These are phyloP conservation scores for Danio albolineatus DNA, from an alignment of 2,797 vertebrate genomes.

Conservation along the genomic window DNA sequence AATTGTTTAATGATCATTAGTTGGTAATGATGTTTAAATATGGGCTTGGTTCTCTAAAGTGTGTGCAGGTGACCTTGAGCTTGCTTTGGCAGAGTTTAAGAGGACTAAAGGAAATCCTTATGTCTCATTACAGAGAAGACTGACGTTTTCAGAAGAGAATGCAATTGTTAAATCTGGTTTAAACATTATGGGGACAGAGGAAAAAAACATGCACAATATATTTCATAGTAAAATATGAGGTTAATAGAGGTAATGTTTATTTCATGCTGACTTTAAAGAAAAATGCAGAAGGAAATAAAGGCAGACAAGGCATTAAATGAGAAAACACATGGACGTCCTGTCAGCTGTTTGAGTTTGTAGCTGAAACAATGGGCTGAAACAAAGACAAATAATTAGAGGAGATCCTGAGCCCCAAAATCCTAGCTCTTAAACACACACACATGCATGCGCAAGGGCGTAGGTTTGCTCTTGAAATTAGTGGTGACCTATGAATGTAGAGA, in stretches of 20 bases:
- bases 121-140: not conserved
- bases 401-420: conserved; percentile 4
- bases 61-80: not conserved
- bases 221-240: too few species aligned
- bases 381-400: conserved; percentile 23
- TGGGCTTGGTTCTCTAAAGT: not conserved
- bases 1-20: too few species aligned
- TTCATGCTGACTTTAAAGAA: not conserved
- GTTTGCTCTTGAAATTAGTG: too few species aligned
- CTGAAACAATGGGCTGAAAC: conserved; percentile 36
- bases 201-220: not conserved
- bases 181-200: not conserved
- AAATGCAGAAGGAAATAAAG: not conserved
- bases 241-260: too few species aligned
- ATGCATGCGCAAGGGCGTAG: too few species aligned
- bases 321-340: conserved; percentile 38
- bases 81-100: not conserved
- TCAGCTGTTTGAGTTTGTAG: conserved; percentile 38
- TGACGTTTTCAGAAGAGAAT: too few species aligned
- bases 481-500: too few species aligned
- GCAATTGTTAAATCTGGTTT: not conserved
- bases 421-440: not conserved
- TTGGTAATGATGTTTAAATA: not conserved
- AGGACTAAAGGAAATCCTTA: not conserved
- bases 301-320: not conserved